phyloP scores from a whole-genome alignment of 2,888 invertebrate genomes.

The Malacosoma neustria region DNA sequence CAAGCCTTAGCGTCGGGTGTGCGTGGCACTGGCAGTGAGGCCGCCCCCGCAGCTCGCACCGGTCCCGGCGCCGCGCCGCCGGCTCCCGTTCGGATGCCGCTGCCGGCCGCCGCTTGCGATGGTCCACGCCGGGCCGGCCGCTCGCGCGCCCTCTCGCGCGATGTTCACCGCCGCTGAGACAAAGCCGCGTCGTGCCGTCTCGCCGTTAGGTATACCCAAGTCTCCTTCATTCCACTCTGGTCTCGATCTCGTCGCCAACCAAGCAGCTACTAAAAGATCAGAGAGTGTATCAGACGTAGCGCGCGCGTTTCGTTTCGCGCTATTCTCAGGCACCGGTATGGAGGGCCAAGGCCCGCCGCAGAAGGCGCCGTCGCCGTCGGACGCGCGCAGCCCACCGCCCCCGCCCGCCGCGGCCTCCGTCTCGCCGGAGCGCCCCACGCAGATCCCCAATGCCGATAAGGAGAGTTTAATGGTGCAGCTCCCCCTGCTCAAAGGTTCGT shows the following conservation, averaged over 20 bases:
- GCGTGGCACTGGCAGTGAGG: constrained; percentile 50
- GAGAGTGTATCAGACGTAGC: constrained; percentile 67
- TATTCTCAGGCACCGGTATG: constrained; percentile 51
- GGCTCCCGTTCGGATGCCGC: constrained; percentile 70
- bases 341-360: constrained; percentile 50
- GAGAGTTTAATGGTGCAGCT: constrained; percentile 68
- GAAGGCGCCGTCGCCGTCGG: constrained; percentile 60
- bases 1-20: constrained; percentile 16
- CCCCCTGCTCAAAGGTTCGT: constrained; percentile 70
- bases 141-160: constrained; percentile 69
- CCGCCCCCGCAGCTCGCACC: constrained; percentile 63
- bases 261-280: constrained; percentile 59
- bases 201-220: constrained; percentile 85
- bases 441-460: constrained; percentile 45
- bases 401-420: constrained; percentile 36
- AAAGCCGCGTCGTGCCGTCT: constrained; percentile 70
- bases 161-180: constrained; percentile 70
- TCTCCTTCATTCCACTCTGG: constrained; percentile 93
- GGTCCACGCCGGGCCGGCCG: constrained; percentile 74
- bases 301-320: constrained; percentile 65
- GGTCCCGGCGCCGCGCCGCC: constrained; percentile 66
- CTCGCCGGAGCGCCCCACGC: constrained; percentile 42
- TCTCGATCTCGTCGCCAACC: constrained; percentile 84
- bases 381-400: constrained; percentile 58
- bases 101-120: constrained; percentile 73